A percentile compares a stretch with the other conserved stretches of the same genome.
Evolutionary conservation across 2,797 vertebrate genomes (phyloP).

Genomic region (Gymnoscopelus braueri): DNA sequence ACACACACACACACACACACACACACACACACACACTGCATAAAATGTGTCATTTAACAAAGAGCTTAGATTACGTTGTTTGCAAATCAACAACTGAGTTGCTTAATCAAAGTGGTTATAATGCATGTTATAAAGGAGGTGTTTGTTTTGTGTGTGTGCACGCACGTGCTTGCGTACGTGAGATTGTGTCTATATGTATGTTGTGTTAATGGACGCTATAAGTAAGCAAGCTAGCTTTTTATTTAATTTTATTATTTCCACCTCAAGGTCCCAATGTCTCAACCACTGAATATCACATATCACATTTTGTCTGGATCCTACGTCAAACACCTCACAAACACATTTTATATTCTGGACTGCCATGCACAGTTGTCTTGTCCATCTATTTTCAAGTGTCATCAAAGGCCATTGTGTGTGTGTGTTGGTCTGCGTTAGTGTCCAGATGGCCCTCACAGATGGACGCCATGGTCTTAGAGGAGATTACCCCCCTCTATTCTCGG

Average conservation of each 20-base stretch:
- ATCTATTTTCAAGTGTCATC: slow-evolving; percentile 30
- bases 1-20: background rate
- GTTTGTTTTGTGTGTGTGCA: background rate
- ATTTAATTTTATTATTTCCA: too few relatives aligned
- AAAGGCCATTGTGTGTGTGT: slow-evolving; percentile 18
- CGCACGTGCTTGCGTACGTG: background rate
- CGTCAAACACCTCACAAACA: slow-evolving; percentile 24
- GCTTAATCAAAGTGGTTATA: background rate
- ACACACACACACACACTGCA: background rate
- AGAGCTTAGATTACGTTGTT: slow-evolving; percentile 22
- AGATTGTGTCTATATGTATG: slow-evolving; percentile 1
- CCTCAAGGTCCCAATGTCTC: too few relatives aligned
- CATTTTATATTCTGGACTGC: background rate
- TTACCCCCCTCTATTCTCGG: slow-evolving; percentile 84
- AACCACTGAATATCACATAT: too few relatives aligned
- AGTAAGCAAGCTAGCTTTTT: too few relatives aligned
- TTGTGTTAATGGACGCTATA: slow-evolving; percentile 23
- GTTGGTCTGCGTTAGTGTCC: slow-evolving; percentile 59
- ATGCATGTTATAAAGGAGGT: background rate
- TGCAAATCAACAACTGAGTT: background rate
- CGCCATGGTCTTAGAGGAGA: slow-evolving; percentile 85
- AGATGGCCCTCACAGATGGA: slow-evolving; percentile 90
- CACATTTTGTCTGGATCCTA: slow-evolving; percentile 20
- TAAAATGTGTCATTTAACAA: slow-evolving; percentile 15
- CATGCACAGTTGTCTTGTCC: slow-evolving; percentile 33